phyloP scores from a whole-genome alignment of 2,888 invertebrate species.

The Dorcus hopei region DNA sequence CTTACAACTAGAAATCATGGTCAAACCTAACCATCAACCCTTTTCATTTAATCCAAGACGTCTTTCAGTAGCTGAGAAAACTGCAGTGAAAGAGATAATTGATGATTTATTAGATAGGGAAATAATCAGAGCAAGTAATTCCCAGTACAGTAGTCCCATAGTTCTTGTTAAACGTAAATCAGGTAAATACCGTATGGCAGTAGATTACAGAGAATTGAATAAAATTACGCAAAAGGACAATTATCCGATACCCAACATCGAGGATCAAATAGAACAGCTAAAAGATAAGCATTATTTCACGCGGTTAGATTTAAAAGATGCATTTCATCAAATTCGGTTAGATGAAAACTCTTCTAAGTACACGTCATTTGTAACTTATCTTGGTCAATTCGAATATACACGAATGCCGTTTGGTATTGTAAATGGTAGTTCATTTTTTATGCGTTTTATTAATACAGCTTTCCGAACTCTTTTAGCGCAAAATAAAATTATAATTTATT shows the following conservation, averaged over 20 bases:
- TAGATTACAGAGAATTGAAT: not conserved
- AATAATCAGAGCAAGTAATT: not conserved
- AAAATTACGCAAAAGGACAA: not conserved
- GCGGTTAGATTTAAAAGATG: not conserved
- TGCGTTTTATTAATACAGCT: slow-evolving; percentile 16
- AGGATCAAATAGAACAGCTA: not conserved
- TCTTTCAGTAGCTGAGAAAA: not conserved
- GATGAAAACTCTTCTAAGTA: not conserved
- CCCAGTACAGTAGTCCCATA: not conserved
- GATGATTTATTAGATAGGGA: not conserved
- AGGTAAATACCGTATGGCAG: not conserved
- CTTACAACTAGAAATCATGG: too few relatives aligned
- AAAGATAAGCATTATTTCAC: not conserved
- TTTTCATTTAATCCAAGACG: not conserved
- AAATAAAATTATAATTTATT: slow-evolving; percentile 11
- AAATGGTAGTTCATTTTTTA: slow-evolving; percentile 1
- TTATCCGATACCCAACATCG: not conserved
- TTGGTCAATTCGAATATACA: not conserved
- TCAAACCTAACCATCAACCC: not conserved
- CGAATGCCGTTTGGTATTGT: not conserved
- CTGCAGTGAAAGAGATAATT: not conserved
- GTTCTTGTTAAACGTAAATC: not conserved
- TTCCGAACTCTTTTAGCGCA: slow-evolving; percentile 30
- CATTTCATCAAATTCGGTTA: not conserved
- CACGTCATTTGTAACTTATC: slow-evolving; percentile 1